Percentiles rank a stretch among this genome's conserved stretches.
Evolutionary conservation across 2,888 invertebrate genomes (phyloP).

Genomic region (Phyllotreta striolata): DNA sequence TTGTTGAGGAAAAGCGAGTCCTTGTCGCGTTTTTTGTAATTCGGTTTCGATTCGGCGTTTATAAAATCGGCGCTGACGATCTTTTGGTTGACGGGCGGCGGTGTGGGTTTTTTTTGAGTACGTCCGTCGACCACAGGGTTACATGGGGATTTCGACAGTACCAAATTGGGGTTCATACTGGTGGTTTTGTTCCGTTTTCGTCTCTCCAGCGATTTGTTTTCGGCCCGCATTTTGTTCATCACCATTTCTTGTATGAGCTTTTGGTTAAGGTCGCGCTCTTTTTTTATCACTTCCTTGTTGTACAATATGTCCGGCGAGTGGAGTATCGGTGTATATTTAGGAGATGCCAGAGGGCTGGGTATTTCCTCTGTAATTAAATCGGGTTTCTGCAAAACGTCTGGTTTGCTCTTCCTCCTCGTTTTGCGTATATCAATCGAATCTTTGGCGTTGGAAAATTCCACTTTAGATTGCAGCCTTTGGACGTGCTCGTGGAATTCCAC

Average conservation of each 20-base stretch:
- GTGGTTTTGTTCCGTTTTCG: conserved; percentile 63
- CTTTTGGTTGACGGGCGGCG: conserved; percentile 26
- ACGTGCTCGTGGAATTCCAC: conserved; percentile 70
- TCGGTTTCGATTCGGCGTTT: conserved; percentile 58
- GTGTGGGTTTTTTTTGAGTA: too few relatives aligned
- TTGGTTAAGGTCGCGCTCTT: conserved; percentile 83
- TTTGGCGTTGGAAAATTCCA: conserved; percentile 74
- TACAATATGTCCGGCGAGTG: conserved; percentile 53
- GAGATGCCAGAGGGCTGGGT: conserved; percentile 53
- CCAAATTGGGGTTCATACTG: conserved; percentile 30
- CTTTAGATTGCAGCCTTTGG: conserved; percentile 71
- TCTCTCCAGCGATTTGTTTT: conserved; percentile 70
- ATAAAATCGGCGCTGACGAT: conserved; percentile 38
- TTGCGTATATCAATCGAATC: conserved; percentile 74
- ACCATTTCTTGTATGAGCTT: conserved; percentile 84
- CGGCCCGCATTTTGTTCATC: conserved; percentile 77
- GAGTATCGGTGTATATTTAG: conserved; percentile 41
- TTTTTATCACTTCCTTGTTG: conserved; percentile 73
- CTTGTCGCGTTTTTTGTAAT: conserved; percentile 56
- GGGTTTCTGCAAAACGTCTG: conserved; percentile 58
- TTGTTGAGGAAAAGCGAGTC: conserved; percentile 37
- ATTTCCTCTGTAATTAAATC: conserved; percentile 23
- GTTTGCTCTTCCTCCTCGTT: conserved; percentile 62
- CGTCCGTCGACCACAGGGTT: too few relatives aligned
- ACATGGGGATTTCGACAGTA: too few relatives aligned